Conservation (phyloP, 2,888 invertebrate species). For the Drosophila hamatofila region DNA sequence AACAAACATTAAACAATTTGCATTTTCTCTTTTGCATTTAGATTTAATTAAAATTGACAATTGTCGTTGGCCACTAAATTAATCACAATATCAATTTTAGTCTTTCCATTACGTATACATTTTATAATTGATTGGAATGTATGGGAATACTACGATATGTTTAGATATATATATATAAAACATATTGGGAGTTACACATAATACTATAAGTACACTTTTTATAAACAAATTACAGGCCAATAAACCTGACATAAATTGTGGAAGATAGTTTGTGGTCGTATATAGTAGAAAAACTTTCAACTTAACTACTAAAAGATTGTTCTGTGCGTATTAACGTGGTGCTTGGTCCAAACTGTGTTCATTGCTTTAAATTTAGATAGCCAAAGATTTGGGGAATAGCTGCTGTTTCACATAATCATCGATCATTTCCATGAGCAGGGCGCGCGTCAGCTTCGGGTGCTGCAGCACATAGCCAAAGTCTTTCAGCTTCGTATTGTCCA, state of each 20-base stretch:
- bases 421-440: constrained; percentile 89
- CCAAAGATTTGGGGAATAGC: constrained; percentile 91
- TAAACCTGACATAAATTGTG: constrained; percentile 58
- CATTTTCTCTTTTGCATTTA: constrained; percentile 30
- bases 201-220: constrained; percentile 84
- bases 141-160: constrained; percentile 29
- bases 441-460: constrained; percentile 88
- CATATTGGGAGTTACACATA: constrained; percentile 61
- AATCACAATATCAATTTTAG: constrained; percentile 71
- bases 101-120: constrained; percentile 60
- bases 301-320: constrained; percentile 51
- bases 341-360: constrained; percentile 25
- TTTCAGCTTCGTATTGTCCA: constrained; percentile 90
- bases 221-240: constrained; percentile 32
- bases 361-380: constrained; percentile 86
- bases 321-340: constrained; percentile 71
- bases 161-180: constrained; percentile 40
- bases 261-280: constrained; percentile 49
- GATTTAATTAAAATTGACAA: constrained; percentile 49
- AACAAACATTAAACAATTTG: constrained; percentile 42
- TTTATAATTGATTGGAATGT: constrained; percentile 64
- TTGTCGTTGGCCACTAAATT: constrained; percentile 69
- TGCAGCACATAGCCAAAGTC: constrained; percentile 87
- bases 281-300: constrained; percentile 36
- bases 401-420: constrained; percentile 93